phyloP scores from a whole-genome alignment of 92 coral and sea anemone genomes.

The Parazoanthus darwini region DNA sequence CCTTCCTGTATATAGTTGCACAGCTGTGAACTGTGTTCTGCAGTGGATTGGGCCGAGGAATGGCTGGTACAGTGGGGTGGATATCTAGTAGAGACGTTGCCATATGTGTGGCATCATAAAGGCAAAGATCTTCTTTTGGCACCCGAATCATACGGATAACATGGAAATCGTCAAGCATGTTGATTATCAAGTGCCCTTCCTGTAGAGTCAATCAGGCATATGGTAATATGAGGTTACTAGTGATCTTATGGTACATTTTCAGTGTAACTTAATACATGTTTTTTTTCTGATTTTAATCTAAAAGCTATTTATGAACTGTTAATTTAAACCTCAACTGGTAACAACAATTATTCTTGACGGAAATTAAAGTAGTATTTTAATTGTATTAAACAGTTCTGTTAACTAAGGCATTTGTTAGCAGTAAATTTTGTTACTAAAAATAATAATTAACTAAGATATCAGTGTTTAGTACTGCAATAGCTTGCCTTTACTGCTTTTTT shows the following conservation, averaged over 20 bases:
- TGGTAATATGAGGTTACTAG: neutral
- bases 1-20: neutral
- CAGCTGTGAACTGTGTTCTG: slow-evolving; percentile 1
- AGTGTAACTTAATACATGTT: too few relatives aligned
- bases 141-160: neutral
- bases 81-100: slow-evolving; percentile 53
- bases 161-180: slow-evolving; percentile 38
- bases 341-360: too few relatives aligned
- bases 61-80: slow-evolving; percentile 41
- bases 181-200: slow-evolving; percentile 16
- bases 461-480: too few relatives aligned
- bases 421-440: too few relatives aligned
- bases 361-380: too few relatives aligned
- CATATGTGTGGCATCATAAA: slow-evolving; percentile 61
- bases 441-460: too few relatives aligned
- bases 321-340: too few relatives aligned
- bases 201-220: neutral
- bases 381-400: too few relatives aligned
- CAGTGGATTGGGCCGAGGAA: neutral
- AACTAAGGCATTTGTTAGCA: too few relatives aligned
- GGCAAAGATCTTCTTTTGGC: slow-evolving; percentile 39
- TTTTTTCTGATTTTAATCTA: too few relatives aligned
- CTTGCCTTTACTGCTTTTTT: slow-evolving; percentile 4
- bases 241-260: neutral
- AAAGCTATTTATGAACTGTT: too few relatives aligned